These are phyloP conservation scores for Siniperca undulata DNA, from an alignment of 2,797 vertebrate genomes.

Conservation along the genomic window DNA sequence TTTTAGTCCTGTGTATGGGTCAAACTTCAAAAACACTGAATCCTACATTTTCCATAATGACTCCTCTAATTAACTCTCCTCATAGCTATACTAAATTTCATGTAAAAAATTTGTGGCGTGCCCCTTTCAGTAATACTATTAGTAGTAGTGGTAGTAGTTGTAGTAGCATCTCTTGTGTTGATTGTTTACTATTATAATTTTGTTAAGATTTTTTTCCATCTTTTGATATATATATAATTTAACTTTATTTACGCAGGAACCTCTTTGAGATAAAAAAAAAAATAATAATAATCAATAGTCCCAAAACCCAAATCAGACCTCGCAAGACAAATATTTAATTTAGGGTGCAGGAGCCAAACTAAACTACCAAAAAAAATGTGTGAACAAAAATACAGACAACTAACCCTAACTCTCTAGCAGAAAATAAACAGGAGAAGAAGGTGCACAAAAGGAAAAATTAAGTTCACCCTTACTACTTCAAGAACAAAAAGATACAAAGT, in stretches of 20 bases:
- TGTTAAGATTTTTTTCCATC: not conserved
- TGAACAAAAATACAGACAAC: not conserved
- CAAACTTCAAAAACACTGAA: not conserved
- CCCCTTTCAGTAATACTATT: not conserved
- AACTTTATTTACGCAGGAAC: too few relatives aligned
- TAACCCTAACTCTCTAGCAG: not conserved
- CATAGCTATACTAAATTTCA: not conserved
- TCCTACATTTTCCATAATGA: not conserved
- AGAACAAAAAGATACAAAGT: too few relatives aligned
- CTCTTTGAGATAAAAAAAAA: too few relatives aligned
- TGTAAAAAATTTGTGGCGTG: not conserved
- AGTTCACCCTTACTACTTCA: too few relatives aligned
- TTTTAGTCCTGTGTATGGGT: not conserved
- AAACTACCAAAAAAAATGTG: not conserved
- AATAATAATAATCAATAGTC: too few relatives aligned
- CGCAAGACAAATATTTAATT: not conserved
- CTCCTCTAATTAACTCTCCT: too few relatives aligned
- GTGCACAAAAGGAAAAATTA: too few relatives aligned
- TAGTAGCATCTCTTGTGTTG: constrained; percentile 1
- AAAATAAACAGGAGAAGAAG: not conserved
- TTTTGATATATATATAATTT: not conserved
- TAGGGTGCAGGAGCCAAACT: not conserved
- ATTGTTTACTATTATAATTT: not conserved
- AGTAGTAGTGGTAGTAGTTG: not conserved
- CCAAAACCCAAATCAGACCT: not conserved